Base-by-base conservation (phyloP, 2,797 vertebrate genomes). In the Danio jaintianensis region DNA sequence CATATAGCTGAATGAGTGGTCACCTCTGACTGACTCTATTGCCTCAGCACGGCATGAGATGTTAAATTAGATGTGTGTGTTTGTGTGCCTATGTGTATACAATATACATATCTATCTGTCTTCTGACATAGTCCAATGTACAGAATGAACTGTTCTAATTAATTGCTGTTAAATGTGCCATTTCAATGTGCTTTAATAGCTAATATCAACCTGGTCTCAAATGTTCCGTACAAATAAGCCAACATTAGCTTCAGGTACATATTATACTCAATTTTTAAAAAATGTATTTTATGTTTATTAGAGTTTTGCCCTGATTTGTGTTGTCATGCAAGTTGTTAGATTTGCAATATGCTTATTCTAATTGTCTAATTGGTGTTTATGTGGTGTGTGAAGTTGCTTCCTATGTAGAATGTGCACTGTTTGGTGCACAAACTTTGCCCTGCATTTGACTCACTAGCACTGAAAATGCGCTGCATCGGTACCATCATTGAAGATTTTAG, bases 11-110 rank as follows among this genome's bases (percentile, higher is more conserved):
- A 55, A 64, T 7, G 48, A 40, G 40, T n/a, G 50, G 50, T 80
- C 61, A 80, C 59, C 78, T 73, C 42, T 72, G 52, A 64, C 68
- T 73, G 63, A 61, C 18, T 77, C 36, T 76, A 13, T 56, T n/a
- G 1, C 43, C 11, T 20, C 45, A 9, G 13, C 38, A 4, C 69
- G 45, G 59, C 78, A 64, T 80, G 68, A 20, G 78, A 64, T 56
- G 68, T 56, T 80, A 36, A 55, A 56, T 73, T 45, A 52, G 45
- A 56, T 4, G 38, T 11, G 9, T 59, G 53, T 69, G n/a, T 79
- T 29, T 48, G 69, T 81, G 72, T 15, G 40, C 69, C 16, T 62
- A 11, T 69, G 36, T 74, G 36, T 42, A 62, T 40, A 76, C 61
- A 43, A 38, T 50, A 36, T 74, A 50, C 13, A n/a, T 20, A 61